Base-by-base conservation (phyloP, 2,113 vertebrate genomes). In the Hippocampus comes region DNA sequence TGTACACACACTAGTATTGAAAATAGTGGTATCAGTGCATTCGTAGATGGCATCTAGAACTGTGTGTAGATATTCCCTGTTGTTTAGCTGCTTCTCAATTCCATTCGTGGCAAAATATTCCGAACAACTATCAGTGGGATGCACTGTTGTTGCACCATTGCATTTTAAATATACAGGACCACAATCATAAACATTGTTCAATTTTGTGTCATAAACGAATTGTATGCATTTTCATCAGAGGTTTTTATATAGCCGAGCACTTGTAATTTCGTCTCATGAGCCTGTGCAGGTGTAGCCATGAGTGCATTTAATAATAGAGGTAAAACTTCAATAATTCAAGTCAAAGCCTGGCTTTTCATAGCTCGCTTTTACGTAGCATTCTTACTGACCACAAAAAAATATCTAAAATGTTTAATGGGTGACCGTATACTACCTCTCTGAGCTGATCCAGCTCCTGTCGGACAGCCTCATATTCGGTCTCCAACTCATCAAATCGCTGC, bases 381-480 rank as follows among this genome's bases (percentile, higher is more conserved):
- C 23, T 27, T 12, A 42, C 11, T 27, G 21, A 42, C 5, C 5
- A 25, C n/a, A 14, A n/a, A 43, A 14, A 46, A 6, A 5, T 34
- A 27, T 55, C 17, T 25, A 14, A 18, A 15, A 34, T 20, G 21
- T n/a, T 53, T 60, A 9, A 53, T 25, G 9, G 12, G 2, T 68
- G 77, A 78, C 74, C 74, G 64, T 42, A 12, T 59, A 42, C 88
- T 90, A 98, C 97, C 95, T 98, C 96, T 88, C 93, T 96, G 59
- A 98, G 94, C 90, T 98, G 96, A 77, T 97, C 95, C 91, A 98
- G 91, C 87, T 99, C 97, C 34, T 93, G 85, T 64, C 95, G 93
- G 68, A 94, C 93, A 75, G 94, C 88, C 90, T 98, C 97, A 72
- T 95, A 93, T 65, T 98, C 97, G 30, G 92, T 87, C 88, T 98